A percentile compares a stretch with the other conserved stretches of the same genome.
These are phyloP conservation scores for Cynoglossus semilaevis DNA, from an alignment of 2,113 vertebrate genomes.

Conservation along the genomic window DNA sequence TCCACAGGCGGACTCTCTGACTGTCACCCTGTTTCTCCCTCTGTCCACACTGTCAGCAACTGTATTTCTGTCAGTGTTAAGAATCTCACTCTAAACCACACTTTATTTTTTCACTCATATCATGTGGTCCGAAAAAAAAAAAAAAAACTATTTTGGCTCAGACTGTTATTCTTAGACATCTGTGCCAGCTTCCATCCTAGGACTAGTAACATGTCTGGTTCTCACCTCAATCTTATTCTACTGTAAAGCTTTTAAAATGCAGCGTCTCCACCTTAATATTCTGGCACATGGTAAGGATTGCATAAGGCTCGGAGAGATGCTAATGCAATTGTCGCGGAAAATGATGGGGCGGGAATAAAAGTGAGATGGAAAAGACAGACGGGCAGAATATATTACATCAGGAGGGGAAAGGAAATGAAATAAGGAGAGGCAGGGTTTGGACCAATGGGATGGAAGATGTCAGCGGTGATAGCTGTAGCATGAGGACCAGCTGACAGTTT, in stretches of 20 bases:
- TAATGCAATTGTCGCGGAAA: slow-evolving; percentile 19
- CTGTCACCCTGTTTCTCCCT: slow-evolving; percentile 35
- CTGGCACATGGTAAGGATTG: too few species aligned
- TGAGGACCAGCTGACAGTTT: slow-evolving; percentile 8
- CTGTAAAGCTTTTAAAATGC: slow-evolving; percentile 18
- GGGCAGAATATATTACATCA: neutral
- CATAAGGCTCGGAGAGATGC: neutral
- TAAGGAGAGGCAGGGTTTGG: neutral
- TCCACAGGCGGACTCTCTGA: slow-evolving; percentile 42
- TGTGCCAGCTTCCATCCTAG: slow-evolving; percentile 17
- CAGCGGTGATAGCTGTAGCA: slow-evolving; percentile 11
- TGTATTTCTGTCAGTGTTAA: slow-evolving; percentile 53
- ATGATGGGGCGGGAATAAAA: neutral
- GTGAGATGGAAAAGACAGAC: slow-evolving; percentile 4
- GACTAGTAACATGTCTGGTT: slow-evolving; percentile 24
- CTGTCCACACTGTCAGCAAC: slow-evolving; percentile 50
- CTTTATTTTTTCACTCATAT: slow-evolving; percentile 55
- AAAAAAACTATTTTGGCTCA: slow-evolving; percentile 31
- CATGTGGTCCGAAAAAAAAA: slow-evolving; percentile 15
- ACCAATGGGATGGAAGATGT: slow-evolving; percentile 8
- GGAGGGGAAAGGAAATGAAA: neutral
- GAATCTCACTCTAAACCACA: slow-evolving; percentile 36
- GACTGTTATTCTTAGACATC: slow-evolving; percentile 40
- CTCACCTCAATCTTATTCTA: slow-evolving; percentile 30
- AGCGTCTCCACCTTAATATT: slow-evolving; percentile 9